Evolutionary conservation across 2,797 vertebrate genomes (phyloP), one percentile per base, ranked within the genome.

Genomic region (Urosaurus nigricauda): DNA sequence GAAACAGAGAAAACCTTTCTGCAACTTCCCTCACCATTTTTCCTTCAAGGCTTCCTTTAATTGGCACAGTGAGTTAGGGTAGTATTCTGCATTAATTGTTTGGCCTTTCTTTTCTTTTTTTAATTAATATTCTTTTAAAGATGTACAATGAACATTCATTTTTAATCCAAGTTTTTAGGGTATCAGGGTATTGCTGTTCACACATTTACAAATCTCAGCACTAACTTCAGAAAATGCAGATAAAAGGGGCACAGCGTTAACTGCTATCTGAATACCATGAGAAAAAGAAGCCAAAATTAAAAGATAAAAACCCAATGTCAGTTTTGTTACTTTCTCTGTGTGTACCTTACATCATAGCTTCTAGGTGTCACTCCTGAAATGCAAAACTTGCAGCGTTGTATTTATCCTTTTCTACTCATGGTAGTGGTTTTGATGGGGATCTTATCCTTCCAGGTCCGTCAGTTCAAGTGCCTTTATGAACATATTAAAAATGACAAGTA

Each of bases 401-500:
- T 99, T 96, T 99, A 99, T 92, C 99, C 99, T 4, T 99, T 99
- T 93, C 97, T 99, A 84, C 94, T 99, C 92, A 99, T 99, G 99
- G 98, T 99, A 40, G 98, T 98, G 90, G 98, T 99, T 24, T 97
- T 99, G 92, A 98, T 99, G 94, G 99, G 98, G 92, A 98, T 99
- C 95, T 96, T 99, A 37, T 99, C 98, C 95, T 99, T 99, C 96
- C 99, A 99, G 96, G 98, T 99, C 92, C 98, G 98, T 93, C 99
- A 99, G 95, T 99, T 99, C 95, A 99, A 99, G 97, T 98, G 99
- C 94, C 99, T 99, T 96, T 99, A 99, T 93, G 99, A 99, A 95
- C 99, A 99, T 96, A 99, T 99, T 96, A 99, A 99, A 96, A 99
- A 99, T n/a, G 99, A 99, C 97, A 99, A 99, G 99, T 99, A 99